phyloP scores from a whole-genome alignment of 2,113 vertebrate species.

The Paratilapia polleni region DNA sequence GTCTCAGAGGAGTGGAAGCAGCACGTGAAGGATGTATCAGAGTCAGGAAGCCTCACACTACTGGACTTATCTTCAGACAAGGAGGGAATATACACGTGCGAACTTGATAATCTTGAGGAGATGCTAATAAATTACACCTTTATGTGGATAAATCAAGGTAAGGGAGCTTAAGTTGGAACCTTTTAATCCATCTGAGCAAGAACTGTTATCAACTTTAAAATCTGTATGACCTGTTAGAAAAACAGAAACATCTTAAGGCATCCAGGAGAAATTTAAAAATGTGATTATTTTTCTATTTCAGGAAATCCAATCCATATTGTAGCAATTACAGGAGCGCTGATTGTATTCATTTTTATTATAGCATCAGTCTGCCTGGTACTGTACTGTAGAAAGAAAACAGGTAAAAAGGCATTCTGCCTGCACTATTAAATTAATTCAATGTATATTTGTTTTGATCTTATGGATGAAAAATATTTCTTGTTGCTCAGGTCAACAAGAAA shows the following conservation, averaged over 20 bases:
- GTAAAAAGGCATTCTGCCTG: neutral
- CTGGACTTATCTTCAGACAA: neutral
- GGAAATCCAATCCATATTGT: neutral
- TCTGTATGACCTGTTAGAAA: neutral
- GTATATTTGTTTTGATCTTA: accelerated
- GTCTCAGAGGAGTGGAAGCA: constrained; percentile 22
- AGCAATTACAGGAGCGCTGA: neutral
- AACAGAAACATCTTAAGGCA: neutral
- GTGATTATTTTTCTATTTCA: neutral
- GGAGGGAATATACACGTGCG: constrained; percentile 57
- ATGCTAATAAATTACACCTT: neutral
- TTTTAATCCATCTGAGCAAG: neutral
- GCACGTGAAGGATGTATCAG: constrained; percentile 19
- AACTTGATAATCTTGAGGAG: neutral
- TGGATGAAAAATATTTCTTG: neutral
- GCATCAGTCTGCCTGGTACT: neutral
- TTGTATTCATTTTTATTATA: neutral
- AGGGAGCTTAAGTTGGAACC: accelerated
- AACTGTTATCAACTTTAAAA: neutral
- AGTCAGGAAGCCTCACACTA: constrained; percentile 31
- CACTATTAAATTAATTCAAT: neutral
- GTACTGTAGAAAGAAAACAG: neutral
- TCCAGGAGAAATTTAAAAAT: neutral
- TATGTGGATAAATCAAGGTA: neutral
- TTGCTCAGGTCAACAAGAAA: neutral